Evolutionary conservation across 2,113 vertebrate genomes (phyloP).

Genomic region (Trichechus manatus): DNA sequence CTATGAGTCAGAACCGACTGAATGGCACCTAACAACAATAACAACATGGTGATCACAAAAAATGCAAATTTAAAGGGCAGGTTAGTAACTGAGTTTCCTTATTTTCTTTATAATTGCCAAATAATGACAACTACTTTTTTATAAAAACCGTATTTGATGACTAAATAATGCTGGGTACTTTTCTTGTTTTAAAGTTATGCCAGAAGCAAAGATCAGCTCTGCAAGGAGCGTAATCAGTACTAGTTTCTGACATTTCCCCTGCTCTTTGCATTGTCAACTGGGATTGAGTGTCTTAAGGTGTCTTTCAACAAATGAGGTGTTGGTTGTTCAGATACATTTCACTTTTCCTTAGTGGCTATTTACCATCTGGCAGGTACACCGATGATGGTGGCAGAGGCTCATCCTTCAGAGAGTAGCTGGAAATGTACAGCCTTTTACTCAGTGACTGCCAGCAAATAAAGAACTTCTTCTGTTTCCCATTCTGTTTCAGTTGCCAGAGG

Average conservation of each 20-base stretch:
- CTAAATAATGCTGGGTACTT: neutral
- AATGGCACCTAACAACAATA: too few species aligned
- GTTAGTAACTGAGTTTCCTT: neutral
- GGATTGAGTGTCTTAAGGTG: neutral
- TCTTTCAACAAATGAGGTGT: neutral
- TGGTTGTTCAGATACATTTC: neutral
- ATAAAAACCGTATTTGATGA: slow-evolving; percentile 2
- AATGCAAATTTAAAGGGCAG: neutral
- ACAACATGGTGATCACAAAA: neutral
- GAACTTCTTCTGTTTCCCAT: slow-evolving; percentile 38
- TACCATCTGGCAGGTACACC: neutral
- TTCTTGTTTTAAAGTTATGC: neutral
- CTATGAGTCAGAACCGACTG: too few species aligned
- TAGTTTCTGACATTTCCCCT: neutral
- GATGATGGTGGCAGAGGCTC: slow-evolving; percentile 2
- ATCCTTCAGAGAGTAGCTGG: slow-evolving; percentile 50
- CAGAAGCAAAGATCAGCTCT: neutral
- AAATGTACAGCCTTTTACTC: slow-evolving; percentile 58
- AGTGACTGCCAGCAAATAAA: slow-evolving; percentile 63
- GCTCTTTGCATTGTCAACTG: neutral
- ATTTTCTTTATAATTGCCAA: slow-evolving; percentile 21
- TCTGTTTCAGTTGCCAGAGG: slow-evolving; percentile 61
- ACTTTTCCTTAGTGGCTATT: neutral
- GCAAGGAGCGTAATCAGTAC: neutral
- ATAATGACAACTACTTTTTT: neutral